Percentiles rank a stretch among this genome's conserved stretches.
phyloP scores from a whole-genome alignment of 2,888 invertebrate genomes.

The Leptopterna dolabrata region DNA sequence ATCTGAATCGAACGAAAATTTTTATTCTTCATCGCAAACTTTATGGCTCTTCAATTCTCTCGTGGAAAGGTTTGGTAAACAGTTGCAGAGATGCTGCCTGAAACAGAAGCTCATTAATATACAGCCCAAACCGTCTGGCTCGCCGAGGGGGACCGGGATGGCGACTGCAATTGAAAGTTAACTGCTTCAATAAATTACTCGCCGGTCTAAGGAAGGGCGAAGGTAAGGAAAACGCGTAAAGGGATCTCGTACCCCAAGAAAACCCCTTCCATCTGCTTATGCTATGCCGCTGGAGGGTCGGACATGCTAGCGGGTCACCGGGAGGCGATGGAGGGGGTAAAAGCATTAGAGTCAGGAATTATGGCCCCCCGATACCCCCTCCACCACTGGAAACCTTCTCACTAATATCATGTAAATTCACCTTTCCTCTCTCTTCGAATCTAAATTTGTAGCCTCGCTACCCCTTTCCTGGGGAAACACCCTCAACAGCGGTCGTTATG shows the following conservation, averaged over 20 bases:
- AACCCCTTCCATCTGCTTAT: not conserved
- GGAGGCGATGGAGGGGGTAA: not conserved
- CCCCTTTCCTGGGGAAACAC: not conserved
- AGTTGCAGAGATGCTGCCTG: not conserved
- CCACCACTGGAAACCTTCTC: not conserved
- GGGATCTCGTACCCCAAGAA: not conserved
- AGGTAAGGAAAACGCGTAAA: not conserved
- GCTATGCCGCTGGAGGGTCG: not conserved
- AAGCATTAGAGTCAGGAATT: not conserved
- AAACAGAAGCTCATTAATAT: not conserved
- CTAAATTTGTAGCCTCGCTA: constrained; percentile 28
- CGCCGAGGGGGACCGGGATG: not conserved
- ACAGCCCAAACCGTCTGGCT: not conserved
- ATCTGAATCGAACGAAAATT: too few species aligned
- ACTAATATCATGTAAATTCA: constrained; percentile 46
- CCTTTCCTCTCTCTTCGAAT: constrained; percentile 40
- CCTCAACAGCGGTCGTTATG: constrained; percentile 9
- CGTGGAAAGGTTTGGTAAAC: too few species aligned
- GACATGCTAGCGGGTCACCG: not conserved
- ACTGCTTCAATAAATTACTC: not conserved
- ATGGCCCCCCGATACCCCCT: not conserved
- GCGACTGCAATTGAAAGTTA: constrained; percentile 3
- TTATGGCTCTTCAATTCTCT: too few species aligned
- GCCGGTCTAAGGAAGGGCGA: not conserved
- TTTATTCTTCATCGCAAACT: too few species aligned